Percentiles rank a stretch among this genome's conserved stretches.
These are phyloP conservation scores for Sisor rabdophorus DNA, from an alignment of 2,113 vertebrate genomes.

Conservation along the genomic window DNA sequence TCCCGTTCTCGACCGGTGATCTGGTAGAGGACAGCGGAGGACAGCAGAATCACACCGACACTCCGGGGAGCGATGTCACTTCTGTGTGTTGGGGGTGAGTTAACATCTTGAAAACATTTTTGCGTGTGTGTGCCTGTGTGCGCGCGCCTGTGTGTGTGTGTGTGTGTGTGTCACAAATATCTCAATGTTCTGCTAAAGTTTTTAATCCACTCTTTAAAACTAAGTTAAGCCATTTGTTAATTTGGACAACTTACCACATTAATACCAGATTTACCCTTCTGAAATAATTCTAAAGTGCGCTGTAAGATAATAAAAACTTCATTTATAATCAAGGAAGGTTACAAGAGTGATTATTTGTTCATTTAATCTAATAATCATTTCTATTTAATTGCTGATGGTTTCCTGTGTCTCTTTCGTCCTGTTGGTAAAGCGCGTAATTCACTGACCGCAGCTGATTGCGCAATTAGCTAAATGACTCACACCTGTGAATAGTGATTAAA, in stretches of 20 bases:
- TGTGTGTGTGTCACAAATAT: conserved; percentile 5
- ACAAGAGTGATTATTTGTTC: not conserved
- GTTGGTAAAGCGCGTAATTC: not conserved
- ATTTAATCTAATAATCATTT: not conserved
- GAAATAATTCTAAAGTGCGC: not conserved
- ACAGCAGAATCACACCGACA: conserved; percentile 47
- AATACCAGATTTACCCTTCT: not conserved
- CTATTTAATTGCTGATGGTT: not conserved
- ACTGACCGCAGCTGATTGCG: not conserved
- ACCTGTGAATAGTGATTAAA: conserved; percentile 5
- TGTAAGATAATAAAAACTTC: not conserved
- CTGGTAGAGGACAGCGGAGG: conserved; percentile 49
- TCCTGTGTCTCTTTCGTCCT: not conserved
- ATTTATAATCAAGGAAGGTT: not conserved
- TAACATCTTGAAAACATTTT: not conserved
- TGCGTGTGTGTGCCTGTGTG: not conserved
- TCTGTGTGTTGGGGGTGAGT: conserved; percentile 83
- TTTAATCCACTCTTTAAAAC: not conserved
- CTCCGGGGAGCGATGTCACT: conserved; percentile 77
- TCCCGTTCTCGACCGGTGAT: conserved; percentile 46
- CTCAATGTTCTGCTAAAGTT: conserved; percentile 28
- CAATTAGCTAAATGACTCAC: conserved; percentile 14
- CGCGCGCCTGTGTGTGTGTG: not conserved
- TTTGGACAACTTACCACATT: not conserved
- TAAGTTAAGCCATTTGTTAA: not conserved